Conservation (phyloP, 2,888 invertebrate species). For the Synanthedon formicaeformis region DNA sequence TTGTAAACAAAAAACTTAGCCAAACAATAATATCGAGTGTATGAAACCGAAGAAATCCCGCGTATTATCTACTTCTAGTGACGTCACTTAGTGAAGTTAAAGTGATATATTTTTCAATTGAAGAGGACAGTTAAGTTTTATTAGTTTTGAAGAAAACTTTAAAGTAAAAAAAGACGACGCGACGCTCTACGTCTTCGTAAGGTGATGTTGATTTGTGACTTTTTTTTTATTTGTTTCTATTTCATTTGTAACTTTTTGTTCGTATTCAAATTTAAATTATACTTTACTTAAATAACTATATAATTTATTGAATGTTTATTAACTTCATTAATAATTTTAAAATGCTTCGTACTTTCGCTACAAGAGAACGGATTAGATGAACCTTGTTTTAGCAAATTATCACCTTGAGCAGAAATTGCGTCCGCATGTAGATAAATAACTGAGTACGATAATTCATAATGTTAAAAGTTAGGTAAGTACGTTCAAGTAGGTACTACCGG, state of each 20-base stretch:
- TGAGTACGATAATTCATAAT: not conserved
- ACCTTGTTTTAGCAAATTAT: conserved; percentile 39
- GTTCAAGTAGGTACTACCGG: not conserved
- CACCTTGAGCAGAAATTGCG: conserved; percentile 39
- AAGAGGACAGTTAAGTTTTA: conserved; percentile 8
- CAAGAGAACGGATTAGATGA: conserved; percentile 49
- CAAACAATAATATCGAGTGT: conserved; percentile 17
- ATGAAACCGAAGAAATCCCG: conserved; percentile 27
- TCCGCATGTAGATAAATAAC: conserved; percentile 13
- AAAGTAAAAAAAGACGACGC: conserved; percentile 1
- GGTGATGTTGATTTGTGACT: conserved; percentile 1
- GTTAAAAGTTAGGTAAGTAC: not conserved
- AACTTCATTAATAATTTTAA: conserved; percentile 38
- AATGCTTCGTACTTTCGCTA: not conserved
- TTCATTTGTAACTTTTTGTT: too few species aligned
- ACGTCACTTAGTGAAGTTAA: conserved; percentile 39
- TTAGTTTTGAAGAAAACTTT: too few species aligned
- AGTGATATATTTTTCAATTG: conserved; percentile 27
- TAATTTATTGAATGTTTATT: conserved; percentile 5
- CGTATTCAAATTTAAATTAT: too few species aligned
- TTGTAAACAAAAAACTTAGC: conserved; percentile 2
- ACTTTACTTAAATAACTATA: not conserved
- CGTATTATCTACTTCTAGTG: conserved; percentile 17
- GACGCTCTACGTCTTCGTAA: conserved; percentile 1
- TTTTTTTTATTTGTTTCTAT: conserved; percentile 1